phyloP scores from a whole-genome alignment of 2,797 vertebrate species.

The Pelodytes ibericus region DNA sequence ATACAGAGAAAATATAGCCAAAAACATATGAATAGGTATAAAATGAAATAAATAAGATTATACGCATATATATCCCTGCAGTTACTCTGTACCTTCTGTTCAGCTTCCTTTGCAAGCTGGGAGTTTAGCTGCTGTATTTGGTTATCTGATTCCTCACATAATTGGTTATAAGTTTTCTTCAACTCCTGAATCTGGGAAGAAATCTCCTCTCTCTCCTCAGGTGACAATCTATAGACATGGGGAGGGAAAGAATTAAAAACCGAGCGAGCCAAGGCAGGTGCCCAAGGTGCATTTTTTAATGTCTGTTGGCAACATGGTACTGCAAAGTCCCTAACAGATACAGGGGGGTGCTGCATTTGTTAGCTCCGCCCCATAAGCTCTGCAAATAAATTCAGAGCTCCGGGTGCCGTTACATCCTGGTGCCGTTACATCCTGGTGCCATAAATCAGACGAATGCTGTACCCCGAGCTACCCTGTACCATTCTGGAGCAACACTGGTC shows the following conservation, averaged over 20 bases:
- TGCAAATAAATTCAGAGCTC: too few species aligned
- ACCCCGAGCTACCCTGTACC: too few species aligned
- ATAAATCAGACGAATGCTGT: too few species aligned
- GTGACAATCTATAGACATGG: constrained; percentile 80
- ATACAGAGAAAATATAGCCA: constrained; percentile 12
- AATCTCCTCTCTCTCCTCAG: constrained; percentile 83
- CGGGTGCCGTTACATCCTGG: too few species aligned
- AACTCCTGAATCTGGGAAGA: constrained; percentile 81
- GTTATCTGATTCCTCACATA: constrained; percentile 83
- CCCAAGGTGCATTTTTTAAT: not conserved
- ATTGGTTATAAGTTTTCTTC: constrained; percentile 81
- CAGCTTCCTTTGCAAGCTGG: constrained; percentile 88
- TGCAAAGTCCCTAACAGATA: too few species aligned
- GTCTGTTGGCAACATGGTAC: too few species aligned
- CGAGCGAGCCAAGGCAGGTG: not conserved
- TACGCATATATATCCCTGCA: not conserved
- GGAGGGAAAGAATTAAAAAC: not conserved
- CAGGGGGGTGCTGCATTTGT: not conserved
- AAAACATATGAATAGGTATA: constrained; percentile 1
- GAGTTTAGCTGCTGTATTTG: constrained; percentile 92
- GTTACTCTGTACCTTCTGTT: constrained; percentile 86
- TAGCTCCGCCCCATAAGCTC: too few species aligned
- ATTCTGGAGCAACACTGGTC: too few species aligned
- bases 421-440: too few species aligned
- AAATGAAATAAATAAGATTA: constrained; percentile 6